Evolutionary conservation across 2,113 vertebrate genomes (phyloP), one percentile per base, ranked within the genome.

Genomic region (Bothrops jararaca): DNA sequence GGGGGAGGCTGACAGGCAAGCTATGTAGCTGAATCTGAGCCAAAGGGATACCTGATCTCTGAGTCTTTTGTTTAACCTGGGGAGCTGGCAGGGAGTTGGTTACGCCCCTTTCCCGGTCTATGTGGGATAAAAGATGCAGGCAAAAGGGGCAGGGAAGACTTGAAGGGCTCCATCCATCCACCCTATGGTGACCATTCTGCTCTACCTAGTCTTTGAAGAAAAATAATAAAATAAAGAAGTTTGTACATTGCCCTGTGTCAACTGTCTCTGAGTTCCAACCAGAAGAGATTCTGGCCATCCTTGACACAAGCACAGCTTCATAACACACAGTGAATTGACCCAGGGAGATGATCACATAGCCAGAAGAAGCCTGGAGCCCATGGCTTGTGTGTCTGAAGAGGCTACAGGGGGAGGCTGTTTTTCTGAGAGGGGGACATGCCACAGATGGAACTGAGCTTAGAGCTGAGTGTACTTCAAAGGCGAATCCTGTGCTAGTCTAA

Each of bases 101-200:
- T 48, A n/a, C 1, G 45, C 93, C 50, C 80, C n/a, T 88, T 92
- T 88, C 80, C 85, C 85, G 87, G 52, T 45, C 89, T 48, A 8
- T 20, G 52, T 87, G 93, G 89, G 89, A 88, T 90, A 29, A 58
- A 90, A 85, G 74, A 95, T 94, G 90, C 53, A 2, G 86, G 1
- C 0, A 50, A 48, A 89, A 86, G 3, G 2, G 93, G 1, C 3
- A 57, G 93, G 3, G 8, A 94, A 94, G 74, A 90, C 52, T 90
- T 56, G 1, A 20, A 86, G 95, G 93, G 95, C 90, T 93, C 94
- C n/a, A 87, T 74, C 80, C 45, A 56, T 95, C 96, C 95, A 94
- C 86, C 94, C 95, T 97, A 95, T 95, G 96, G 97, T 97, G 97
- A 96, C 95, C 97, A 97, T 97, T 95, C 95, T 96, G 95, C 96